A percentile compares a stretch with the other conserved stretches of the same genome.
Evolutionary conservation across 2,113 vertebrate genomes (phyloP).

Genomic region (Notothenia coriiceps): DNA sequence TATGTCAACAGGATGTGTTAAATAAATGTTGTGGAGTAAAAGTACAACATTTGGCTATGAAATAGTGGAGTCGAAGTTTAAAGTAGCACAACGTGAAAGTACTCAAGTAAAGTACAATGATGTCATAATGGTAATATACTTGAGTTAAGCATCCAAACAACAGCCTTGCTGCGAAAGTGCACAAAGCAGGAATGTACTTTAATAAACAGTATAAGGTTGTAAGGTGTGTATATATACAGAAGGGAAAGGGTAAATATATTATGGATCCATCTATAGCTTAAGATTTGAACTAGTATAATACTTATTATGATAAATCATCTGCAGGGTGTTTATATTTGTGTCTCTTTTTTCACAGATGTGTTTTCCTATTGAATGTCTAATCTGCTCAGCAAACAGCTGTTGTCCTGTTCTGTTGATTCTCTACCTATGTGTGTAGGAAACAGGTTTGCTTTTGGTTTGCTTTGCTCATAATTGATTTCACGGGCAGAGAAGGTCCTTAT

Average conservation of each 20-base stretch:
- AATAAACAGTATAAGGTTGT: not conserved
- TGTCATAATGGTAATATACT: no score
- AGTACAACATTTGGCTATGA: no score
- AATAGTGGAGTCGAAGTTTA: no score
- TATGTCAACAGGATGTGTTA: no score
- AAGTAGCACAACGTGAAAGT: no score
- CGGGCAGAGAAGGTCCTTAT: not conserved
- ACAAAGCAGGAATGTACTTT: not conserved
- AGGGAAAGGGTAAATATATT: not conserved
- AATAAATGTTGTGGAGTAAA: no score
- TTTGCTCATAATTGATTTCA: constrained; percentile 39
- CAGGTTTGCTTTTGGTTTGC: not conserved
- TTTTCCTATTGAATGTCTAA: constrained; percentile 17
- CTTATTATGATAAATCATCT: no score
- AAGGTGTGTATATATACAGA: not conserved
- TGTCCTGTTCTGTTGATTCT: not conserved
- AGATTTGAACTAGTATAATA: not conserved
- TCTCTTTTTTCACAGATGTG: not conserved
- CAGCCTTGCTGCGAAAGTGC: not conserved
- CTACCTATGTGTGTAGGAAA: constrained; percentile 23
- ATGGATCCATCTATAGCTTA: no score
- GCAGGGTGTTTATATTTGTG: not conserved
- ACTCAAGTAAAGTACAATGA: no score
- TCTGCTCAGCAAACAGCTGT: constrained; percentile 6
- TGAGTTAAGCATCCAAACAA: not conserved